Conservation (phyloP, 2,113 vertebrate species). For the Sinosuthora webbiana region DNA sequence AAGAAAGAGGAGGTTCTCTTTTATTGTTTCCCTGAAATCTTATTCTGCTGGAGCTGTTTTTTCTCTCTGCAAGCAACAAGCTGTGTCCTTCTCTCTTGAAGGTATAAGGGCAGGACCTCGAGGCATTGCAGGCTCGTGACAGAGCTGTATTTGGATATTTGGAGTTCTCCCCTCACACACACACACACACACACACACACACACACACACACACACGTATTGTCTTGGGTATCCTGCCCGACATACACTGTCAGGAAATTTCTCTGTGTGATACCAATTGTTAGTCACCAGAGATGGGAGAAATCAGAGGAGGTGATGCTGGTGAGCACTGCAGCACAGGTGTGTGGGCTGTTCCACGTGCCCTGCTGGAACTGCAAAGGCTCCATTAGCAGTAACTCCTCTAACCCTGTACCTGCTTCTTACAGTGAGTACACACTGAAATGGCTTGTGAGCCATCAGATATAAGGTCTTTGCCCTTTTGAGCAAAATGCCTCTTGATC, state of each 20-base stretch:
- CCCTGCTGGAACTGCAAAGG: background rate
- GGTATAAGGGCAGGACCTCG: background rate
- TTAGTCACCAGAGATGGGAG: background rate
- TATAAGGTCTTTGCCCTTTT: background rate
- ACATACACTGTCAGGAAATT: background rate
- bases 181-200: too few relatives aligned
- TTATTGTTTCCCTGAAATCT: background rate
- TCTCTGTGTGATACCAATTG: accelerated
- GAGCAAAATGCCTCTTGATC: background rate
- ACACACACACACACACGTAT: accelerated
- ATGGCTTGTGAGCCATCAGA: background rate
- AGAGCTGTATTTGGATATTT: background rate
- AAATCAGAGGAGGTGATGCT: background rate
- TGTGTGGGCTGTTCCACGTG: background rate
- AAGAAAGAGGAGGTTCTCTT: background rate
- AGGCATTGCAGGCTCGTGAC: background rate
- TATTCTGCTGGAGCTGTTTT: background rate
- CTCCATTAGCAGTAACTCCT: background rate
- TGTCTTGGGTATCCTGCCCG: background rate
- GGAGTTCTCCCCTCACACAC: background rate
- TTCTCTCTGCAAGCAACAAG: background rate
- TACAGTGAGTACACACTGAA: background rate
- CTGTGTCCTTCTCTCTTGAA: background rate
- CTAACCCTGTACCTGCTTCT: background rate
- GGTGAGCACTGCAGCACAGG: background rate